phyloP scores from a whole-genome alignment of 1,140 invertebrate genomes.

The Cotesia typhae region DNA sequence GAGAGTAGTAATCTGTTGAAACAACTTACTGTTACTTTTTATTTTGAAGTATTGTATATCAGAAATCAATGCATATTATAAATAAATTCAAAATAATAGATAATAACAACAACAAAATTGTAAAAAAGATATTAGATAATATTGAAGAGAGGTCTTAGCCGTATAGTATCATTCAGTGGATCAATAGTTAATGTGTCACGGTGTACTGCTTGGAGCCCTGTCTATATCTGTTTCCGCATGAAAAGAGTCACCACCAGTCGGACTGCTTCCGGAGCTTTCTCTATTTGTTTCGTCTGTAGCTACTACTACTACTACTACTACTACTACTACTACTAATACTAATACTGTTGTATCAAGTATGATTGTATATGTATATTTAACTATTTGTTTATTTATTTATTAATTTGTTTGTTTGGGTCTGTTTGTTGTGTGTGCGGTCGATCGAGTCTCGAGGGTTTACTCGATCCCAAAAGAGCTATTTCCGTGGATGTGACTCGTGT shows the following conservation, averaged over 20 bases:
- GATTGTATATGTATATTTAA: too few species aligned
- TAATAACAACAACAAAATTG: not conserved
- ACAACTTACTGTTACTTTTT: not conserved
- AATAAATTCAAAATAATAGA: not conserved
- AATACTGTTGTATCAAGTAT: too few species aligned
- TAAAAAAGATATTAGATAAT: not conserved
- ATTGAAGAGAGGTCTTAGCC: constrained; percentile 7
- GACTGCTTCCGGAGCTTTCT: constrained; percentile 23
- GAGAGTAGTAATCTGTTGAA: not conserved
- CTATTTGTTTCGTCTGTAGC: constrained; percentile 15
- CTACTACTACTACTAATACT: too few species aligned
- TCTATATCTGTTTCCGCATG: constrained; percentile 12
- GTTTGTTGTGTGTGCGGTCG: constrained; percentile 15
- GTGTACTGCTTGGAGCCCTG: constrained; percentile 16
- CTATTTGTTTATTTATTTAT: too few species aligned
- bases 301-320: too few species aligned
- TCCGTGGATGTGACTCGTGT: constrained; percentile 4
- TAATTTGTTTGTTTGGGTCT: not conserved
- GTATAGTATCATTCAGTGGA: constrained; percentile 23
- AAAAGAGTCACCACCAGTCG: constrained; percentile 17
- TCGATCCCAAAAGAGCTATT: constrained; percentile 20
- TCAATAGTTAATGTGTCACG: constrained; percentile 37
- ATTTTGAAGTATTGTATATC: not conserved
- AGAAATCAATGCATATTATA: not conserved
- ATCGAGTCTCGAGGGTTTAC: not conserved